A percentile compares a stretch with the other conserved stretches of the same genome.
These are phyloP conservation scores for Ancistrus triradiatus DNA, from an alignment of 2,113 vertebrate species.

Conservation along the genomic window DNA sequence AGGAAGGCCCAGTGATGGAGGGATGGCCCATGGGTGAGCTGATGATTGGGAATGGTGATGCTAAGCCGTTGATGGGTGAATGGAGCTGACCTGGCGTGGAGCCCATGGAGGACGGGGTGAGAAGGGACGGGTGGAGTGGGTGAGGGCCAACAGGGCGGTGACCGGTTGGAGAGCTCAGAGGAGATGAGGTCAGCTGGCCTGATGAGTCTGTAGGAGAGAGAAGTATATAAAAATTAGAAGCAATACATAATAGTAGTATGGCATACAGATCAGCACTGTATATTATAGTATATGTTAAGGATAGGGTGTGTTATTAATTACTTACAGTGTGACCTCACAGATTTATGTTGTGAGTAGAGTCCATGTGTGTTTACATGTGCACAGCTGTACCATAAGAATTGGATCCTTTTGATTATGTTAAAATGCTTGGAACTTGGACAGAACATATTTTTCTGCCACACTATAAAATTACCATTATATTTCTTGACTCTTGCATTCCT, in stretches of 20 bases:
- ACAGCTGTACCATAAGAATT: background rate
- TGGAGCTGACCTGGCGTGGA: conserved; percentile 73
- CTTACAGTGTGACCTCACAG: too few species aligned
- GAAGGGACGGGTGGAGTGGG: conserved; percentile 51
- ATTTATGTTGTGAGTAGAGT: background rate
- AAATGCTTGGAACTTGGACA: too few species aligned
- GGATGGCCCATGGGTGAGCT: conserved; percentile 78
- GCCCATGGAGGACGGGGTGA: conserved; percentile 65
- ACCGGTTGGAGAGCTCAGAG: conserved; percentile 67
- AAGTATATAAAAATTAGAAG: background rate
- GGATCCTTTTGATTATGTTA: too few species aligned
- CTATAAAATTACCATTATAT: too few species aligned
- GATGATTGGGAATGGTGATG: conserved; percentile 80
- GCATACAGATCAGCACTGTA: too few species aligned
- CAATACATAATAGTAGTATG: too few species aligned
- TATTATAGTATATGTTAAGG: too few species aligned
- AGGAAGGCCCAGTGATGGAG: conserved; percentile 73
- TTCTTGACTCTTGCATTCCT: too few species aligned
- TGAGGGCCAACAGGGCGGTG: conserved; percentile 72
- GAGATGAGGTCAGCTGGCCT: conserved; percentile 70
- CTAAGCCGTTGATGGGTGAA: conserved; percentile 80
- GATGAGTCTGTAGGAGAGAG: conserved; percentile 70
- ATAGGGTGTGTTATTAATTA: too few species aligned
- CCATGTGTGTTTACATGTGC: background rate
- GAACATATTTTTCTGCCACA: too few species aligned